phyloP scores from a whole-genome alignment of 1,140 invertebrate species.

The Scaptomyza pallida region DNA sequence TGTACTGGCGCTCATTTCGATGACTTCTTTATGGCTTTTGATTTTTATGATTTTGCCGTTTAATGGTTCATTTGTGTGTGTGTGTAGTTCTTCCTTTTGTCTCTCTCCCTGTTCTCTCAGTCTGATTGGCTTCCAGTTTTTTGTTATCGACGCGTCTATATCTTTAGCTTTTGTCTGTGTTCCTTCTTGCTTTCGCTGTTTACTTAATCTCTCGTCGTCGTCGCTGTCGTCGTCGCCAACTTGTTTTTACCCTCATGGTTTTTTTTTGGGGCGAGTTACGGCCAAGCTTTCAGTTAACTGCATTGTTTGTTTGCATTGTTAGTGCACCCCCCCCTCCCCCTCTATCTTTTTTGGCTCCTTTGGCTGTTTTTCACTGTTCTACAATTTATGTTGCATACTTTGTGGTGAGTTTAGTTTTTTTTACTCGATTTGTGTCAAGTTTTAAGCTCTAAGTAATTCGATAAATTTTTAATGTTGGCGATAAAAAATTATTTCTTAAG shows the following conservation, averaged over 20 bases:
- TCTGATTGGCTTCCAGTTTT: conserved; percentile 72
- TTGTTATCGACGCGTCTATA: conserved; percentile 66
- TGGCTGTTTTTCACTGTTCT: conserved; percentile 10
- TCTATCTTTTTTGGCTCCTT: conserved; percentile 24
- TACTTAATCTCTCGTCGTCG: conserved; percentile 17
- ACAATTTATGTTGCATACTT: conserved; percentile 61
- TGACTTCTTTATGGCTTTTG: conserved; percentile 83
- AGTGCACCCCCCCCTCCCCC: no score
- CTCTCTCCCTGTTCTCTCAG: neutral
- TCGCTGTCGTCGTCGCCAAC: conserved; percentile 36
- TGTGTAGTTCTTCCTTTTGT: conserved; percentile 1
- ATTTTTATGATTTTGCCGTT: conserved; percentile 83
- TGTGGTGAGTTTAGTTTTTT: conserved; percentile 9
- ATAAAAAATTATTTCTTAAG: no score
- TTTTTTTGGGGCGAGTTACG: conserved; percentile 54
- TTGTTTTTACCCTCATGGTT: conserved; percentile 46
- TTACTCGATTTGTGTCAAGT: neutral
- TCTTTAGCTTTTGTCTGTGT: conserved; percentile 43
- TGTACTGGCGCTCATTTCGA: conserved; percentile 70
- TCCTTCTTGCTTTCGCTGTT: conserved; percentile 6
- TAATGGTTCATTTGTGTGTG: conserved; percentile 80
- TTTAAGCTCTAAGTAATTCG: no score
- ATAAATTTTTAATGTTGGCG: no score
- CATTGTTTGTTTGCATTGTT: conserved; percentile 53
- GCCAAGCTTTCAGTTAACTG: conserved; percentile 38